Base-by-base conservation (phyloP, 1,140 invertebrate species). In the Euura lappo region DNA sequence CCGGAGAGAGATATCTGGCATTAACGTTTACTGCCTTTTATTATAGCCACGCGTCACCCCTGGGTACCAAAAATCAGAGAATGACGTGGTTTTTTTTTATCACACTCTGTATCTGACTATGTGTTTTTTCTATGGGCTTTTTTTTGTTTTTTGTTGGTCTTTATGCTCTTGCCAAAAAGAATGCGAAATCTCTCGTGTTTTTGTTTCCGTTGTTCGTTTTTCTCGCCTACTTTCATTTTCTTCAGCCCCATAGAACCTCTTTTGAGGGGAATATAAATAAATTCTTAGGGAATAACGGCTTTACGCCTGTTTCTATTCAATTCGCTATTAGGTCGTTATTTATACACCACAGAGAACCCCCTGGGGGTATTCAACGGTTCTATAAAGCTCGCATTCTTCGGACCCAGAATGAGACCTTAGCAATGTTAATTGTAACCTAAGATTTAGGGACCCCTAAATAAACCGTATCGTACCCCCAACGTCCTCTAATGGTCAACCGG, bases 391-490 rank as follows among this genome's bases (percentile, higher is more conserved):
- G 51, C 10, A 60, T 60, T 8, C 6, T n/a, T 60, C 3, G 66
- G 7, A 8, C 42, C 66, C 66, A 64, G 60, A 10, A 64, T 10
- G 66, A 11, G 66, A 42, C 66, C 28, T 68, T 11, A 68, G 66
- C 66, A 68, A 68, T 68, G 66, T 68, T 68, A 68, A 68, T 68
- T 68, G 66, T 44, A 44, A 11, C 28, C 8, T 28, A 68, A 68
- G 66, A 68, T 68, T 68, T 68, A 68, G 44, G 66, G 66, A 68
- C 8, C 66, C 13, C 66, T 68, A 68, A 68, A 68, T 68, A 68
- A 68, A 68, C 4, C 4, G 66, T 64, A 42, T 68, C 3, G 51
- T 60, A 60, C 51, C 51, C 3, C 13, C 8, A 60, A 60, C 66
- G 28, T 8, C 66, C 66, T 28, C 8, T 68, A 68, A 68, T 68